Conservation (phyloP, 1,140 invertebrate genomes). For the Eubasilissa regina region DNA sequence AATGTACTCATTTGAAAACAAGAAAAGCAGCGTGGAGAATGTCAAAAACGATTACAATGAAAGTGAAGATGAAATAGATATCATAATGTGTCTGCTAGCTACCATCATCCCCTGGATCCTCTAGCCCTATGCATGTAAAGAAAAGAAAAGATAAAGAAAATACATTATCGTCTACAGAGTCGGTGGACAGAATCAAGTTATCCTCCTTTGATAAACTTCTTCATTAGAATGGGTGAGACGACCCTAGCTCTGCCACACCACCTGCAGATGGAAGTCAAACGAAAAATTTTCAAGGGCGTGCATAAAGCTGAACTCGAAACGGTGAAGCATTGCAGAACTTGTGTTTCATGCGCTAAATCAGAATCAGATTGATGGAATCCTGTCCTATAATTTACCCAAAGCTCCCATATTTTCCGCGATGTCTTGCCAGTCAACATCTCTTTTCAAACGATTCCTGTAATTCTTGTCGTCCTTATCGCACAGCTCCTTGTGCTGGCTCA, state of each 20-base stretch:
- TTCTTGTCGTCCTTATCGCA: conserved; percentile 14
- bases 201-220: conserved; percentile 8
- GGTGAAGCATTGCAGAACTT: not conserved
- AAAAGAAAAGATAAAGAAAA: not conserved
- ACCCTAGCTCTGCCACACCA: conserved; percentile 5
- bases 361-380: no score
- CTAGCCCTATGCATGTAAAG: not conserved
- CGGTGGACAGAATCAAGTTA: not conserved
- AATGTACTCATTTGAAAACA: not conserved
- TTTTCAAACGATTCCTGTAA: conserved; percentile 9
- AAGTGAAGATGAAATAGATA: not conserved
- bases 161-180: not conserved
- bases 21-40: not conserved
- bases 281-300: conserved; percentile 7
- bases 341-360: no score
- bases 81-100: not conserved
- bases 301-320: conserved; percentile 1
- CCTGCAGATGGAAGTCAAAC: conserved; percentile 12
- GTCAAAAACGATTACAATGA: not conserved
- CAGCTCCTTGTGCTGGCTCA: not conserved
- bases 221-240: conserved; percentile 20
- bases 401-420: not conserved
- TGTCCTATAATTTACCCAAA: not conserved
- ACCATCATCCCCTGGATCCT: not conserved
- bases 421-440: conserved; percentile 4